phyloP scores from a whole-genome alignment of 2,888 invertebrate genomes.

The Trilocha varians region DNA sequence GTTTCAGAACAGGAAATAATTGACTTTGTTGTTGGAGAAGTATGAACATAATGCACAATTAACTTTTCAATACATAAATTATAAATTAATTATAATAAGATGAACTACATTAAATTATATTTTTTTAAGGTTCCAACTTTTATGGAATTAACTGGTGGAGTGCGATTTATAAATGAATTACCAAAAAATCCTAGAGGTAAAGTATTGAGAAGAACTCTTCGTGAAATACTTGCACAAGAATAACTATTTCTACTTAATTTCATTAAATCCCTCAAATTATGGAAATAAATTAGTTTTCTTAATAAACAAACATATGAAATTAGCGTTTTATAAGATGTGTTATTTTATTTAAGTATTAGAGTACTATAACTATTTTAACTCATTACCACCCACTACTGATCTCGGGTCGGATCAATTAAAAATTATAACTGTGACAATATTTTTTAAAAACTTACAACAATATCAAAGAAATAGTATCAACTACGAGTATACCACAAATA shows the following conservation, averaged over 20 bases:
- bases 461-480: neutral
- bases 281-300: too few relatives aligned
- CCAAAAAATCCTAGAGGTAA: slow-evolving; percentile 81
- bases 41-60: slow-evolving; percentile 14
- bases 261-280: neutral
- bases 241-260: neutral
- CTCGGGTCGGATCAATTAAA: too few relatives aligned
- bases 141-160: slow-evolving; percentile 79
- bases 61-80: too few relatives aligned
- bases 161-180: slow-evolving; percentile 76
- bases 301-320: too few relatives aligned
- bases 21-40: slow-evolving; percentile 60
- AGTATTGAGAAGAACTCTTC: slow-evolving; percentile 75
- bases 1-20: slow-evolving; percentile 72
- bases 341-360: too few relatives aligned
- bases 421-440: too few relatives aligned
- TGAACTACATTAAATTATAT: slow-evolving; percentile 1
- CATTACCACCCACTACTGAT: too few relatives aligned
- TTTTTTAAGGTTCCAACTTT: slow-evolving; percentile 59
- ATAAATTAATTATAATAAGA: too few relatives aligned
- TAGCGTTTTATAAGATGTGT: too few relatives aligned
- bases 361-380: too few relatives aligned
- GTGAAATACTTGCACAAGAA: slow-evolving; percentile 47
- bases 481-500: neutral
- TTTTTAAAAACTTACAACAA: too few relatives aligned